A percentile compares a stretch with the other conserved stretches of the same genome.
Evolutionary conservation across 2,113 vertebrate genomes (phyloP).

Genomic region (Prinia subflava): DNA sequence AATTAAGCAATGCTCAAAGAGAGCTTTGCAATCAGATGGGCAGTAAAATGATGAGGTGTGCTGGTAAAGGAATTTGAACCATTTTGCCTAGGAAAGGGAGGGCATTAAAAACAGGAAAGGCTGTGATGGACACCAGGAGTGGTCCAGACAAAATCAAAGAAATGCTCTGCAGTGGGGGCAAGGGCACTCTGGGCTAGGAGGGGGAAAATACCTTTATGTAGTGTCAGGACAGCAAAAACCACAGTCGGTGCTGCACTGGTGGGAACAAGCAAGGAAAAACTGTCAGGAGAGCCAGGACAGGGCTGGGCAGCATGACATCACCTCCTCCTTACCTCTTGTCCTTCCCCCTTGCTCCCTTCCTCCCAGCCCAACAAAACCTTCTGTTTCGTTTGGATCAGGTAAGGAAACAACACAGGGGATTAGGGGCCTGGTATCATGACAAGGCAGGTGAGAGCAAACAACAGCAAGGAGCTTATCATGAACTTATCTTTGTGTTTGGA

Average conservation of each 20-base stretch:
- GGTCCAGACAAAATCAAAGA: neutral
- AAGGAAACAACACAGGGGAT: neutral
- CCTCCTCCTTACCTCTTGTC: neutral
- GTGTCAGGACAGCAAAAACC: neutral
- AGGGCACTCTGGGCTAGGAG: neutral
- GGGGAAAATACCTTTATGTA: neutral
- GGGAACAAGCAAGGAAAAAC: neutral
- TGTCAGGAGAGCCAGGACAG: neutral
- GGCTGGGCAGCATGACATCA: neutral
- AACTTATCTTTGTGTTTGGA: neutral
- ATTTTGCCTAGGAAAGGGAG: neutral
- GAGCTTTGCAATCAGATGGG: fast-evolving
- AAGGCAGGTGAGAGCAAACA: neutral
- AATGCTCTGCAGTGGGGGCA: neutral
- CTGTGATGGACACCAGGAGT: neutral
- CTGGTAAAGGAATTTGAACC: neutral
- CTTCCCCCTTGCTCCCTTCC: neutral
- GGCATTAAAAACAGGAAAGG: neutral
- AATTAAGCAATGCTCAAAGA: neutral
- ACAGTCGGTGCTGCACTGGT: neutral
- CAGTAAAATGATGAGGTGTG: neutral
- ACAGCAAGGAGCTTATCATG: neutral
- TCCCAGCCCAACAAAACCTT: neutral
- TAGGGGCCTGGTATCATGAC: neutral
- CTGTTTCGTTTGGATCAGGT: neutral